Conservation (phyloP, 2,113 vertebrate species). For the Percopsis transmontana region DNA sequence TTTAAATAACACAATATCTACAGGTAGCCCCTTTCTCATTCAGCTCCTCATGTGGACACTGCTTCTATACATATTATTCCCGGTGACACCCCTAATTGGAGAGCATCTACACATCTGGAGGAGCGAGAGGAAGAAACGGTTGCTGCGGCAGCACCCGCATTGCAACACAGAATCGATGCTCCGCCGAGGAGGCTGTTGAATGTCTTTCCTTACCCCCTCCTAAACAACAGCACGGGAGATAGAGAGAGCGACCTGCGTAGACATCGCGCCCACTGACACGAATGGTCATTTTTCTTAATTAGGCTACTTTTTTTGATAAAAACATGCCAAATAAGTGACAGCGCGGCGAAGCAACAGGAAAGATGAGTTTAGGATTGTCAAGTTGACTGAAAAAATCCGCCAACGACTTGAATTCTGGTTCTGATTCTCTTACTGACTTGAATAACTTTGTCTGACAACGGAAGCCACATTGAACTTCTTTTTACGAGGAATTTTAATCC, state of each 20-base stretch:
- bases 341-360: constrained; percentile 24
- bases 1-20: background rate
- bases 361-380: too few relatives aligned
- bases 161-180: constrained; percentile 66
- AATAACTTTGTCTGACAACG: constrained; percentile 50
- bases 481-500: constrained; percentile 15
- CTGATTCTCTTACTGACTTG: constrained; percentile 27
- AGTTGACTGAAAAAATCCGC: too few relatives aligned
- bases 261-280: background rate
- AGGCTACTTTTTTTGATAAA: background rate
- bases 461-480: constrained; percentile 21
- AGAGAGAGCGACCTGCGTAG: background rate
- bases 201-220: constrained; percentile 8
- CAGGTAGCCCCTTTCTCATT: background rate
- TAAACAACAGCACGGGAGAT: background rate
- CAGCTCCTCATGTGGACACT: background rate
- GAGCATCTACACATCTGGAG: constrained; percentile 49
- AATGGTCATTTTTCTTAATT: background rate
- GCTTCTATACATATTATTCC: too few relatives aligned
- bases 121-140: constrained; percentile 3
- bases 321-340: background rate
- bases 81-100: too few relatives aligned
- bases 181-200: constrained; percentile 45
- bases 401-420: too few relatives aligned
- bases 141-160: constrained; percentile 62